These are phyloP conservation scores for Spea hammondii DNA, from an alignment of 2,797 vertebrate genomes.

Conservation along the genomic window DNA sequence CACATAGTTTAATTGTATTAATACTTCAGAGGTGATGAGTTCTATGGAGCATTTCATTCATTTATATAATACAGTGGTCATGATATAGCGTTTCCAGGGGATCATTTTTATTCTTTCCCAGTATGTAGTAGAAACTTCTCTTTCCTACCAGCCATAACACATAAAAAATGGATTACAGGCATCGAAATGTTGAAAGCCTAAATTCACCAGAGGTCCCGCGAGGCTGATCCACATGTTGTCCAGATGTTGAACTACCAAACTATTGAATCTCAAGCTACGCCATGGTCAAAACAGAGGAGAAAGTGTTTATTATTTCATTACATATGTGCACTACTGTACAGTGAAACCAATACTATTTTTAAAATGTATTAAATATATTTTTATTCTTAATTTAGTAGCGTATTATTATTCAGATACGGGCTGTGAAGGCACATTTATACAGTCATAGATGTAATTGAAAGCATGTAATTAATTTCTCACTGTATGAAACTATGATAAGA, in stretches of 20 bases:
- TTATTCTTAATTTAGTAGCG: too few species aligned
- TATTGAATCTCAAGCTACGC: slow-evolving; percentile 65
- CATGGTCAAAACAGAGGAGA: slow-evolving; percentile 64
- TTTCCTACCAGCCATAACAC: slow-evolving; percentile 75
- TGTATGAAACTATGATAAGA: slow-evolving; percentile 68
- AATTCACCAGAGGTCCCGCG: slow-evolving; percentile 74
- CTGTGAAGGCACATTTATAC: not conserved
- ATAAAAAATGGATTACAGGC: slow-evolving; percentile 79
- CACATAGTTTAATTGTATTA: slow-evolving; percentile 75
- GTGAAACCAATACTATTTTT: slow-evolving; percentile 15
- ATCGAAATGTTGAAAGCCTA: slow-evolving; percentile 76
- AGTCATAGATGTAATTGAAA: slow-evolving; percentile 59
- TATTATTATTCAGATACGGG: not conserved
- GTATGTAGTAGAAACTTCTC: slow-evolving; percentile 72
- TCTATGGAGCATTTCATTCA: slow-evolving; percentile 68
- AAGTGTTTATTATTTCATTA: slow-evolving; percentile 64
- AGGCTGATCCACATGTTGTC: slow-evolving; percentile 71
- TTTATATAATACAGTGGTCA: slow-evolving; percentile 62
- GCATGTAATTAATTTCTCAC: slow-evolving; percentile 69
- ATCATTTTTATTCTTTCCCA: slow-evolving; percentile 76
- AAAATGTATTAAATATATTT: not conserved
- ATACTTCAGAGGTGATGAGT: slow-evolving; percentile 74
- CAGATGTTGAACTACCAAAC: slow-evolving; percentile 72
- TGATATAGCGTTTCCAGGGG: slow-evolving; percentile 62
- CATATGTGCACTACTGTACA: slow-evolving; percentile 59